Evolutionary conservation across 2,113 vertebrate species (phyloP).

Genomic region (Megaleporinus macrocephalus): DNA sequence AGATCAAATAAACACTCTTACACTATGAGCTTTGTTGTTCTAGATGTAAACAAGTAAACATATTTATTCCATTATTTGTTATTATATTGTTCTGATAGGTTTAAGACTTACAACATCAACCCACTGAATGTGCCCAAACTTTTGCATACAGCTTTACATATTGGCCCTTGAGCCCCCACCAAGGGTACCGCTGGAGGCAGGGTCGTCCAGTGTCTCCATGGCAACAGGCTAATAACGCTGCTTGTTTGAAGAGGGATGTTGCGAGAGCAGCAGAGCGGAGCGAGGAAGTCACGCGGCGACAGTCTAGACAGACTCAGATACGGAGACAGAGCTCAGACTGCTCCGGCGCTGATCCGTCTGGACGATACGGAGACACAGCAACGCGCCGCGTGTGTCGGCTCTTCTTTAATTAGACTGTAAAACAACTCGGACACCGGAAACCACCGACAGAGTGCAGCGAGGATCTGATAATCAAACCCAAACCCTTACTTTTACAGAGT

Average conservation of each 20-base stretch:
- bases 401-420: not conserved
- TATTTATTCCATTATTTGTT: too few relatives aligned
- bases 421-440: too few relatives aligned
- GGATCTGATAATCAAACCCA: too few relatives aligned
- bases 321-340: not conserved
- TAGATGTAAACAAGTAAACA: too few relatives aligned
- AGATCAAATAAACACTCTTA: too few relatives aligned
- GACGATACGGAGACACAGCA: not conserved
- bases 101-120: too few relatives aligned
- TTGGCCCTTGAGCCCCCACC: not conserved
- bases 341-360: not conserved
- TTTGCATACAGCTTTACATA: not conserved
- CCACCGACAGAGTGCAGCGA: too few relatives aligned
- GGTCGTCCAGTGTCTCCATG: constrained; percentile 38
- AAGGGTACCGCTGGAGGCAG: constrained; percentile 32
- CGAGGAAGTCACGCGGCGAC: not conserved
- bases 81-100: too few relatives aligned
- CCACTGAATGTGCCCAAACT: too few relatives aligned
- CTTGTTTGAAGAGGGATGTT: not conserved
- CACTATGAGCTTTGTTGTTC: too few relatives aligned
- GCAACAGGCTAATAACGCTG: constrained; percentile 26
- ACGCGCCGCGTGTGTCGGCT: not conserved
- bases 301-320: not conserved
- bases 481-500: too few relatives aligned
- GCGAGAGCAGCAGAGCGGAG: not conserved